A percentile compares a stretch with the other conserved stretches of the same genome.
Conservation (phyloP, 1,140 invertebrate genomes). For the Gryon sp. region DNA sequence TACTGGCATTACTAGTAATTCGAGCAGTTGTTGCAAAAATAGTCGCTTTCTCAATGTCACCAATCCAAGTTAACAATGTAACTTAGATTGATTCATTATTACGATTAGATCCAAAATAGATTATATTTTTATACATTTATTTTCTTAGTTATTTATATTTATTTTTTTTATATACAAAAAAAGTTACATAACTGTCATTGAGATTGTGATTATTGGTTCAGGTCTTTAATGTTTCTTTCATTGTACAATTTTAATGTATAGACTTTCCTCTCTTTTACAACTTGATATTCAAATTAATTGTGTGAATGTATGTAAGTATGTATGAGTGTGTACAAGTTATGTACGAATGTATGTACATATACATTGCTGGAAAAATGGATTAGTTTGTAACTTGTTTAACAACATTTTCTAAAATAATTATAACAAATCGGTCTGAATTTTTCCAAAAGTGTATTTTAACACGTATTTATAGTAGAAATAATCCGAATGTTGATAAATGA, state of each 20-base stretch:
- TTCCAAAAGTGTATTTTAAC: too few relatives aligned
- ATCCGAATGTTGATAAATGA: too few relatives aligned
- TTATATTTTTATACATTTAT: constrained; percentile 17
- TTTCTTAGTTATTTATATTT: neutral
- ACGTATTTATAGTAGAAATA: too few relatives aligned
- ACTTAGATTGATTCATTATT: neutral
- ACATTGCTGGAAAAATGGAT: too few relatives aligned
- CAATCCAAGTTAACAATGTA: neutral
- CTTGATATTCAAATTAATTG: too few relatives aligned
- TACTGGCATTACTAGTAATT: constrained; percentile 29
- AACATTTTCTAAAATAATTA: too few relatives aligned
- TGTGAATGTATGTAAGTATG: constrained; percentile 21
- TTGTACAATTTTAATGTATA: constrained; percentile 3
- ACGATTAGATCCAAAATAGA: neutral
- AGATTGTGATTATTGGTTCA: constrained; percentile 6
- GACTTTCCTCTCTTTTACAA: constrained; percentile 6
- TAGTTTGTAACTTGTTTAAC: too few relatives aligned
- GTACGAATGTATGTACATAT: too few relatives aligned
- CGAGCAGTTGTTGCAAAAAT: constrained; percentile 8
- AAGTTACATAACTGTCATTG: too few relatives aligned
- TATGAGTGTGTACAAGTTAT: too few relatives aligned
- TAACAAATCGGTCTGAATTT: too few relatives aligned
- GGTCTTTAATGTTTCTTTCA: too few relatives aligned
- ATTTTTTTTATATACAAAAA: neutral
- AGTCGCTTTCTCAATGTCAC: constrained; percentile 13